Base-by-base conservation (phyloP, 2,888 invertebrate genomes). In the Drosophila incognita region DNA sequence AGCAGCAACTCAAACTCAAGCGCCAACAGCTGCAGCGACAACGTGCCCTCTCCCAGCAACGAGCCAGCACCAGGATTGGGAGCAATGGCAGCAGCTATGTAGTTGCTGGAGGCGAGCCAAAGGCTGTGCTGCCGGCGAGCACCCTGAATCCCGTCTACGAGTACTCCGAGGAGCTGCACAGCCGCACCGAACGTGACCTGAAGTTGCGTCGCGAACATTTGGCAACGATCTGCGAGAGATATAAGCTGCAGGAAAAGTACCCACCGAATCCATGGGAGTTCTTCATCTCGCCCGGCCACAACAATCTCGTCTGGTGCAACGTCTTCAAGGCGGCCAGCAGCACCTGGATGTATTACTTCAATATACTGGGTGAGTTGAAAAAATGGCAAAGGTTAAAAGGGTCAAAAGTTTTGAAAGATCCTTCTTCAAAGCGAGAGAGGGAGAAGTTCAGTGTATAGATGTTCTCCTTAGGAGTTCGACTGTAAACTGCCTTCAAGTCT, bases 341-440 rank as follows among this genome's bases (percentile, higher is more conserved):
- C n/a, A 96, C 95, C 11, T 96, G 96, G 96, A 94, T 96, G 93
- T 96, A 96, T 92, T 96, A 96, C 92, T 96, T 96, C 90, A 96
- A 96, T 92, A 94, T 96, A 87, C 94, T 96, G 71, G 96, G 96
- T 93, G 94, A 94, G 91, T 24, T 53, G 15, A 4, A 15, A 10
- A 10, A 40, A 2, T 10, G n/a, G 7, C n/a, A 4, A 2, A 2
- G 1, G 5, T 2, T n/a, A 2, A 42, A 6, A 11, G 11, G 21
- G 11, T 11, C 33, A 0, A 6, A 29, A 18, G 21, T 21, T 10
- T 4, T 4, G n/a, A n/a, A 40, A n/a, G n/a, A 46, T 46, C 46
- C 21, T 13, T 13, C 13, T 4, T 13, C 13, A 46, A 24, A 21
- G 21, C 21, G 7, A 21, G 6, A n/a, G 2, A 40, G 15, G 4